These are phyloP conservation scores for Miltochrista miniata DNA, from an alignment of 2,888 invertebrate genomes.

Conservation along the genomic window DNA sequence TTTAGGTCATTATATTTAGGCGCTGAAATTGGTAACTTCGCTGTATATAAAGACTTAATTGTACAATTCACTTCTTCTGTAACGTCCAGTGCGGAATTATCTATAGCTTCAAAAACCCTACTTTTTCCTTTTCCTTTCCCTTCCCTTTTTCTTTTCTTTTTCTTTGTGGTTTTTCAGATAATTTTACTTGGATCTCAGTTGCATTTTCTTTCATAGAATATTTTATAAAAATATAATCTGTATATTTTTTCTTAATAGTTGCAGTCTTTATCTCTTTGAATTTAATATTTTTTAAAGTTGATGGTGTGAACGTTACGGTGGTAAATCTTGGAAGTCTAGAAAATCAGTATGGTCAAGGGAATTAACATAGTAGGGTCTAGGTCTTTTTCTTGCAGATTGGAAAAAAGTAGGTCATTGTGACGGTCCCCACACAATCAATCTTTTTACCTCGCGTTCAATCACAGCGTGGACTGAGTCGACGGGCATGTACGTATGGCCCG, in stretches of 20 bases:
- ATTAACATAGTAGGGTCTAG: background rate
- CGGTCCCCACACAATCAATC: slow-evolving; percentile 22
- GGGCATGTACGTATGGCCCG: slow-evolving; percentile 37
- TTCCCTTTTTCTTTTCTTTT: background rate
- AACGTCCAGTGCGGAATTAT: too few relatives aligned
- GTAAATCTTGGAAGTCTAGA: too few relatives aligned
- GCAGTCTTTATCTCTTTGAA: background rate
- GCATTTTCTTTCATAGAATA: background rate
- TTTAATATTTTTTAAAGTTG: too few relatives aligned
- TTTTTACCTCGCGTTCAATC: slow-evolving; percentile 30
- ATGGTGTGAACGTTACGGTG: too few relatives aligned
- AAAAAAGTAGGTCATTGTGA: slow-evolving; percentile 1
- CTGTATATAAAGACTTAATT: too few relatives aligned
- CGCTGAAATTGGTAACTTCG: too few relatives aligned
- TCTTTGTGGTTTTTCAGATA: background rate
- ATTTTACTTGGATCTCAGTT: background rate
- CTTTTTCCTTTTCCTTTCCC: background rate
- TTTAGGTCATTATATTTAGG: too few relatives aligned
- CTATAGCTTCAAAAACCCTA: too few relatives aligned
- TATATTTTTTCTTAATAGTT: background rate
- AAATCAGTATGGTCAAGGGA: background rate
- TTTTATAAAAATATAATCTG: background rate
- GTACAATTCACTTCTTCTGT: too few relatives aligned
- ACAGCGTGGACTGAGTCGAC: slow-evolving; percentile 30
- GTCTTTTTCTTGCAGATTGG: background rate